Base-by-base conservation (phyloP, 2,113 vertebrate species). In the Melierax canorus region DNA sequence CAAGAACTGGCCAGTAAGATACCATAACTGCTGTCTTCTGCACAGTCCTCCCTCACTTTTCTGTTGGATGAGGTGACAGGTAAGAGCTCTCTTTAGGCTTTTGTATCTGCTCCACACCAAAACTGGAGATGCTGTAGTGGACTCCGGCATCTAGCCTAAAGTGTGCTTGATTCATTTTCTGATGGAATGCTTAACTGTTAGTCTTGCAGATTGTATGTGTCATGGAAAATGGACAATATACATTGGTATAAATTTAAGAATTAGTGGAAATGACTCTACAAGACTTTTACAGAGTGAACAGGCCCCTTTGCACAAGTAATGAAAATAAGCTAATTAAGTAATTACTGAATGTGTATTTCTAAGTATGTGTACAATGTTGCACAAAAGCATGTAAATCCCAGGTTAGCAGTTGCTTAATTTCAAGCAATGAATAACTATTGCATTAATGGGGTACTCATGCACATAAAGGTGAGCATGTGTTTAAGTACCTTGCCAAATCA, bases 331-430 rank as follows among this genome's bases (percentile, higher is more conserved):
- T 73, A 80, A 90, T 92, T 93, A 73, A 81, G 36, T 92, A 69
- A 88, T 96, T 96, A 93, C 88, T 79, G 60, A 92, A 91, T 56
- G 64, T 96, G 77, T 87, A 51, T 92, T 66, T 78, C n/a, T 63
- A 67, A 36, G 76, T 92, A 89, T 79, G 89, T 88, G 90, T 90
- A 92, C 95, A 97, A 79, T 34, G 41, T 66, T 73, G 38, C 94
- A 97, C 80, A 90, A 97, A 98, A 96, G 89, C 56, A 72, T 17
- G 5, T 72, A 71, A 82, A 8, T 81, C n/a, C 55, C 41, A 43
- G 24, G 43, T 62, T 67, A 78, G 21, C 30, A 41, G 39, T 81
- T 91, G 75, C 34, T 84, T 91, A 26, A 69, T 86, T 87, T 89
- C 39, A 72, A 60, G 30, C 73, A 89, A n/a, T 59, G 51, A 78